Base-by-base conservation (phyloP, 2,888 invertebrate genomes). In the Crioceris asparagi region DNA sequence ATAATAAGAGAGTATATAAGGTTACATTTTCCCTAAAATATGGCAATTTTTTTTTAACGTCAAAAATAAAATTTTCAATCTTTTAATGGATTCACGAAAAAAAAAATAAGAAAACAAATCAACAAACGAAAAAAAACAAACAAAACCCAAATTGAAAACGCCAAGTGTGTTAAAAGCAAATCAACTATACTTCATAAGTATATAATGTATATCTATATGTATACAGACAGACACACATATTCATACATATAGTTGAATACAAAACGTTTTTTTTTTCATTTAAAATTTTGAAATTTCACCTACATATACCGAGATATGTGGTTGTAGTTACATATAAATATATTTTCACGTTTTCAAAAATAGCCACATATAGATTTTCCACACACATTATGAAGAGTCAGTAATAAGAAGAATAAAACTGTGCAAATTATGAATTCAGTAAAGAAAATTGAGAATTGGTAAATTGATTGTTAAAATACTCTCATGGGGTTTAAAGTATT, bases 161-260 rank as follows among this genome's bases (percentile, higher is more conserved):
- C 54, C 58, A 59, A 59, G 57, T 60, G 58, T 54, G 55, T 59
- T 60, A 59, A 55, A 57, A 59, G 55, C 53, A 53, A 55, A 56
- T 58, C 50, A 51, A 50, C 42, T 55, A 62, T 59, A 60, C 55
- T 57, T 59, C 45, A 35, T 45, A 38, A 44, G 43, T 45, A 39
- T 14, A 27, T 27, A 27, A 27, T 36, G 17, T 44, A 45, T 42
- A 46, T 41, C 38, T 46, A 43, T 43, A 46, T 43, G 41, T 43
- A 43, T 25, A 30, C 38, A 34, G 36, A 30, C 38, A 34, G 36
- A 18, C 44, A 41, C 43, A 40, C 40, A 40, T 36, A 40, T 36
- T 38, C 40, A 36, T 38, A 40, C 35, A 36, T 38, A 38, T 44
- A 45, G 36, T 38, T 41, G 38, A 40, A 39, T 42, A 42, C 36